Evolutionary conservation across 2,797 vertebrate genomes (phyloP), one percentile per base, ranked within the genome.

Genomic region (Spea hammondii): DNA sequence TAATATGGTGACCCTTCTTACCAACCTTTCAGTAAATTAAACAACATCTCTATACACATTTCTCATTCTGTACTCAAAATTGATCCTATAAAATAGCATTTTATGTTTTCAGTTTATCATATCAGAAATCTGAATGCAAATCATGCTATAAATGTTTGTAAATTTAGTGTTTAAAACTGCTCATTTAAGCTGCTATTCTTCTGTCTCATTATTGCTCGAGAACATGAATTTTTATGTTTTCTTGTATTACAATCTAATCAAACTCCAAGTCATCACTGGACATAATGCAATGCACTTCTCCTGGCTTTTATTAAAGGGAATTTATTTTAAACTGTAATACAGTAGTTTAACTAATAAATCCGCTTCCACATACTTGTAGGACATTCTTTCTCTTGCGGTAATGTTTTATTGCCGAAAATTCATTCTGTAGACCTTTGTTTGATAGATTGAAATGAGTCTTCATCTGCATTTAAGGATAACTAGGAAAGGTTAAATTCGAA

Each of bases 191-290:
- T 73, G 45, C 14, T 79, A 49, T 73, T 79, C 51, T 68, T 72
- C 53, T 10, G 11, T 49, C 54, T 79, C 49, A 73, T 73, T 73
- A 73, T 59, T 50, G 44, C 54, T 49, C 48, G 57, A 71, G 46
- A 66, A 66, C 47, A 6, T 68, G 60, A 60, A 66, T 60, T 60
- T 79, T 14, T 65, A 59, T 73, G 50, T 80, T 75, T 80, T 2
- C 60, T 53, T 11, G 69, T 72, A 71, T 80, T 80, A 76, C 70
- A 80, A 80, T 80, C 67, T 65, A 79, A 79, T 80, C 79, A 80
- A 14, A 53, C 45, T 69, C 60, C 47, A 49, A 46, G 71, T 68
- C 69, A 65, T 74, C 67, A 69, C 70, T 69, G 60, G 65, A 74
- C 70, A 65, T 66, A 55, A 74, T 57, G 47, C 64, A 13, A 74